Percentiles rank a stretch among this genome's conserved stretches.
phyloP scores from a whole-genome alignment of 2,797 vertebrate species.

The Argyrosomus regius region DNA sequence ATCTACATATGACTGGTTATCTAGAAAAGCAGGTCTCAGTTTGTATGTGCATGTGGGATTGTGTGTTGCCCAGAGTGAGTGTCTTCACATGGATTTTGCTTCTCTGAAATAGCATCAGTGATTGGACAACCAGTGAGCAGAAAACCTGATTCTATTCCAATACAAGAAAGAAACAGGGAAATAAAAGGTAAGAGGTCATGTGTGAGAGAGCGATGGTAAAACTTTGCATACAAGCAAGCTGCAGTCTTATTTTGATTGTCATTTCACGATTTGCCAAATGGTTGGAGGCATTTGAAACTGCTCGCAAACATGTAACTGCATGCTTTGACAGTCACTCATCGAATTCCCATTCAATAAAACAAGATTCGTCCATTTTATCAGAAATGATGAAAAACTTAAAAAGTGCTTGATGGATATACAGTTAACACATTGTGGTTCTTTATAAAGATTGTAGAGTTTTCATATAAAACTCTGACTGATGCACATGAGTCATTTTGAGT shows the following conservation, averaged over 20 bases:
- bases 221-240: conserved; percentile 9
- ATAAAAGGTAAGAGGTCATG: conserved; percentile 11
- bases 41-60: conserved; percentile 11
- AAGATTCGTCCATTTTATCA: background rate
- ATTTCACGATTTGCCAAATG: conserved; percentile 31
- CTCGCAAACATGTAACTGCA: background rate
- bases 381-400: background rate
- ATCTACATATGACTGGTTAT: conserved; percentile 24
- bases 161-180: conserved; percentile 5
- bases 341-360: background rate
- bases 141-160: conserved; percentile 29
- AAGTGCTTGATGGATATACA: background rate
- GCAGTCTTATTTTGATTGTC: background rate
- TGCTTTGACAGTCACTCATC: background rate
- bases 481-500: background rate
- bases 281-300: conserved; percentile 20
- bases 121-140: conserved; percentile 25
- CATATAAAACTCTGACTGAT: background rate
- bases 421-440: too few relatives aligned
- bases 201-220: conserved; percentile 17
- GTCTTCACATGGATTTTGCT: conserved; percentile 35
- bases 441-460: background rate
- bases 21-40: conserved; percentile 35
- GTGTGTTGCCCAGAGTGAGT: conserved; percentile 9
- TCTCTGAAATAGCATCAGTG: conserved; percentile 35